Conservation (phyloP, 2,113 vertebrate genomes). For the Neolamprologus caudopunctatus region DNA sequence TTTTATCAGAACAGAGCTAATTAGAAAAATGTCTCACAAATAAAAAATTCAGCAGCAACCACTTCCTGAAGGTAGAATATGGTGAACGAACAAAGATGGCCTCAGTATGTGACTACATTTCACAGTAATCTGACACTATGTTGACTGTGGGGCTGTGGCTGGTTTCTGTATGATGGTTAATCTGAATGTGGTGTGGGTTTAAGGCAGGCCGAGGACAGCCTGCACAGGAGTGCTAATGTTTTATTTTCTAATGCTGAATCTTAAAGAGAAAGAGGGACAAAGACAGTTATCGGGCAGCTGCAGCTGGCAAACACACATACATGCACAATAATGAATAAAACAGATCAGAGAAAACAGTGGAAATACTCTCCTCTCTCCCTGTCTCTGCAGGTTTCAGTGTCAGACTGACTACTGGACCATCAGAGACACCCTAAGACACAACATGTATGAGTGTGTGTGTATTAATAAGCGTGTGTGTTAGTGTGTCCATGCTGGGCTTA, state of each 20-base stretch:
- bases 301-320: not conserved
- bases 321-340: not conserved
- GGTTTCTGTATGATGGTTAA: not conserved
- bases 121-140: not conserved
- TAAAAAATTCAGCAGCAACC: not conserved
- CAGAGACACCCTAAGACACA: conserved; percentile 8
- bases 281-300: not conserved
- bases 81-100: not conserved
- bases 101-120: not conserved
- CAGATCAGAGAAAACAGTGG: not conserved
- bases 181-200: not conserved
- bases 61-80: not conserved
- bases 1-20: not conserved
- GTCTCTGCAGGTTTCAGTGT: conserved; percentile 21
- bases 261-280: not conserved
- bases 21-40: not conserved
- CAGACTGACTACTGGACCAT: not conserved
- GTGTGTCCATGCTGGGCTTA: conserved; percentile 45
- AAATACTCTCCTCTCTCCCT: not conserved
- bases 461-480: conserved; percentile 3
- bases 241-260: not conserved
- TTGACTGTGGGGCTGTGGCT: not conserved
- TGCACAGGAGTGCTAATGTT: not conserved
- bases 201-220: not conserved
- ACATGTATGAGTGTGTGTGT: not conserved